Evolutionary conservation across 1,140 invertebrate species (phyloP), one percentile per base, ranked within the genome.

Genomic region (Catajapyx aquilonaris): DNA sequence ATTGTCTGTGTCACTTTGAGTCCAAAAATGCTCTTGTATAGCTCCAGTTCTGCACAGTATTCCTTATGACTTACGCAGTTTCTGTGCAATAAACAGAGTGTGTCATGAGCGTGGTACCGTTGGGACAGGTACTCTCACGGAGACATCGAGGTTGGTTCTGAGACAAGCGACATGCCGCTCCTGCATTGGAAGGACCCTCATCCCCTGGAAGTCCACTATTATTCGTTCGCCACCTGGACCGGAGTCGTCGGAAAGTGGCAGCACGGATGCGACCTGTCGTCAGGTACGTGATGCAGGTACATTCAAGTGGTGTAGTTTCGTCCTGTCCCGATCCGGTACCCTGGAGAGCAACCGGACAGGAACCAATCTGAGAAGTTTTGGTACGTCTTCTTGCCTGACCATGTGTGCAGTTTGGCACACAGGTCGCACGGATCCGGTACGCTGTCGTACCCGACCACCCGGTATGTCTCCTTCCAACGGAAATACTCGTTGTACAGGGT

Each of bases 141-240:
- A 13, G 22, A 59, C 3, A 55, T 71, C 30, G 56, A 61, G 46
- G 60, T 71, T 32, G 67, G 67, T 2, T 57, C 48, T 41, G 64
- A 68, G 51, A 64, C 64, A 1, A 55, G 66, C 13, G 44, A 50
- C 10, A 38, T 65, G 22, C 60, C 65, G 10, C 51, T 71, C 23
- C 40, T 71, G 2, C 51, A 48, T 5, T 70, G 63, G 54, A 49
- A 41, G 25, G 69, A 72, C 47, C 47, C 60, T 2, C 41, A 56
- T 25, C 65, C 65, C 0, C 40, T 71, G 15, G 43, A 55, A 4
- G 49, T 71, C 4, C 59, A 56, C 35, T 65, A 63, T 42, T 67
- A 68, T 40, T 65, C 67, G 46, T 71, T 72, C 38, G 59, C 62
- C 18, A 57, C 65, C 1, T 71, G 67, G 67, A 56, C 51, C n/a